Evolutionary conservation across 2,113 vertebrate species (phyloP).

Genomic region (Nyctibius bracteatus): DNA sequence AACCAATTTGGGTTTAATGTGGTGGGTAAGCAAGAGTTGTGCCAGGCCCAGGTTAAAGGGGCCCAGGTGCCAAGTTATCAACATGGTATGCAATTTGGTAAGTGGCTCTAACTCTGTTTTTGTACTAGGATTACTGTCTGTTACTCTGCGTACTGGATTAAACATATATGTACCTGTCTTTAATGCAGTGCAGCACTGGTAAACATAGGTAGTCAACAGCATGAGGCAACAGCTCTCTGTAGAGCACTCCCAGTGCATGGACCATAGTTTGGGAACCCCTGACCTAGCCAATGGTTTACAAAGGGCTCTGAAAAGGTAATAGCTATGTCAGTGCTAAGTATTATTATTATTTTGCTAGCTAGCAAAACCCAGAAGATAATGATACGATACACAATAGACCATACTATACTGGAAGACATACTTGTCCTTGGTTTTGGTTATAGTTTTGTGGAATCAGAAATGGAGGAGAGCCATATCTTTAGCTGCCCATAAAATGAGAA

Average conservation of each 20-base stretch:
- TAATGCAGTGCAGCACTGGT: not conserved
- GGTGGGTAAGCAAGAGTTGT: rapidly evolving
- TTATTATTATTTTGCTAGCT: constrained; percentile 35
- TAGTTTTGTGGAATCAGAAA: not conserved
- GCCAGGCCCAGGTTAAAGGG: not conserved
- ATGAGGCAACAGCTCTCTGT: not conserved
- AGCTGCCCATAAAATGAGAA: not conserved
- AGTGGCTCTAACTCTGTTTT: rapidly evolving
- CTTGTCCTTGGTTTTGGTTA: constrained; percentile 2
- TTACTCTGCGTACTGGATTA: not conserved
- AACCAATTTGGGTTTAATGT: not conserved
- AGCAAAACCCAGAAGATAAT: constrained; percentile 30
- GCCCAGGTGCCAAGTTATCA: not conserved
- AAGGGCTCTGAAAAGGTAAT: constrained; percentile 5
- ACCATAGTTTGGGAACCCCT: not conserved
- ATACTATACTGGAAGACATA: not conserved
- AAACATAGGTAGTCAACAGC: not conserved
- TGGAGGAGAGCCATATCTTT: not conserved
- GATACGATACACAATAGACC: constrained; percentile 14
- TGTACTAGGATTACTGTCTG: not conserved
- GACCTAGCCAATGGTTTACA: not conserved
- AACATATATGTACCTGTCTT: not conserved
- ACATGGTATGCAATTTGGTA: rapidly evolving
- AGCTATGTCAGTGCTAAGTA: not conserved
- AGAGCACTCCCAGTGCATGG: not conserved